Evolutionary conservation across 1,140 invertebrate genomes (phyloP), one percentile per base, ranked within the genome.

Genomic region (Protaetia brevitarsis): DNA sequence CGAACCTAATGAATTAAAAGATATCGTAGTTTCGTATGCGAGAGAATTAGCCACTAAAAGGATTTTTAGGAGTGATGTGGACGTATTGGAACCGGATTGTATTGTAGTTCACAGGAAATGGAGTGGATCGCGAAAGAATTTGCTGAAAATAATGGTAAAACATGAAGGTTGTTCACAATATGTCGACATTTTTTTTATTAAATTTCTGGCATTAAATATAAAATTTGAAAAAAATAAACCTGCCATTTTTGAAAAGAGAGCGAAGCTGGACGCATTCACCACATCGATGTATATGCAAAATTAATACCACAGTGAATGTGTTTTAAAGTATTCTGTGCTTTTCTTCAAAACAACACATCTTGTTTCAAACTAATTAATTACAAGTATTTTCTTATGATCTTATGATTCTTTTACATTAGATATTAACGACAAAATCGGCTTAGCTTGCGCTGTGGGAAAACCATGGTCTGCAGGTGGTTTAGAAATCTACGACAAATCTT

Each of bases 41-140:
- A 82, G 93, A 56, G 91, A 95, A 74, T 79, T 96, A 28, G 86
- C 90, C 0, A 94, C 94, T 79, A 94, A 93, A 69, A 90, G 91
- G 59, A 94, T 94, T 78, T 90, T 95, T 70, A 92, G 34, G 13
- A 89, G 90, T 7, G 88, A 86, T 27, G 84, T 91, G 68, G 91
- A 94, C 82, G 89, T 94, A 0, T 89, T 92, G 1, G 93, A 93
- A 2, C 94, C 94, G 10, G 93, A 96, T 77, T 89, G 19, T 91
- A 91, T 66, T 94, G 92, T 7, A 85, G 88, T 8, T 85, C 88
- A 37, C 78, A 88, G 51, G 91, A 93, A 79, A 95, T 95, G 92
- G 86, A 84, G 59, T 94, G 91, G 92, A 89, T 95, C 37, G 85
- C 89, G 87, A 85, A 72, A 77, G 89, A 41, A 65, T 11, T 41